These are phyloP conservation scores for Diadema setosum DNA, from an alignment of 35 echinoderm and acorn worm species.

Conservation along the genomic window DNA sequence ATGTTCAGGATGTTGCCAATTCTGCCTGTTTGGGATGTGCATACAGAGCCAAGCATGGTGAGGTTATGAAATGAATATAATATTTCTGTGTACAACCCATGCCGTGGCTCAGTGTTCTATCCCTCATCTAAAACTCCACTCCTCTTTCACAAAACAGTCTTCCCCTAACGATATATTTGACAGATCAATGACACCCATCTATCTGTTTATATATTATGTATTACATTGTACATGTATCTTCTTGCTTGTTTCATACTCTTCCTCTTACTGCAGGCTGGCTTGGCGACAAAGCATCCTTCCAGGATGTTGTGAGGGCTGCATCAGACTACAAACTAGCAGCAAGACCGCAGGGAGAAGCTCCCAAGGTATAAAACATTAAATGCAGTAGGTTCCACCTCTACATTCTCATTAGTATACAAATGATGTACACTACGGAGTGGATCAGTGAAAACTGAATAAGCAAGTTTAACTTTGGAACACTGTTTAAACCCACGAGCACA, in stretches of 20 bases:
- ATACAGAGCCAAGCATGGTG: constrained; percentile 97
- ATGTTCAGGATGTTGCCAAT: constrained; percentile 74
- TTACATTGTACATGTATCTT: neutral
- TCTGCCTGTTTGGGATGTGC: constrained; percentile 90
- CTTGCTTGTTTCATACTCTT: neutral
- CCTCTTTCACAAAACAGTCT: neutral
- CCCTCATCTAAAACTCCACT: neutral
- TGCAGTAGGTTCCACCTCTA: neutral
- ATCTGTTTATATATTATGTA: neutral
- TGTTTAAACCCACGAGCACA: neutral
- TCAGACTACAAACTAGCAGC: constrained; percentile 79
- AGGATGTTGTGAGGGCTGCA: constrained; percentile 53
- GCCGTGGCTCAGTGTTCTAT: neutral
- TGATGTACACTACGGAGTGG: neutral
- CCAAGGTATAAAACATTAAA: constrained; percentile 16
- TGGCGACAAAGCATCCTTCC: constrained; percentile 63
- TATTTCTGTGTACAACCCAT: neutral
- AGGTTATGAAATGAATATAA: neutral
- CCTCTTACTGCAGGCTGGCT: constrained; percentile 34
- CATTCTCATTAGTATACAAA: neutral
- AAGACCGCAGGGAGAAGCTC: constrained; percentile 42
- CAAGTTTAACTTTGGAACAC: neutral
- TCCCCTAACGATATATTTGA: neutral
- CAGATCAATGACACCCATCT: neutral
- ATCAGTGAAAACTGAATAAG: neutral